These are phyloP conservation scores for Brachyptera risi DNA, from an alignment of 2,888 invertebrate species.

Conservation along the genomic window DNA sequence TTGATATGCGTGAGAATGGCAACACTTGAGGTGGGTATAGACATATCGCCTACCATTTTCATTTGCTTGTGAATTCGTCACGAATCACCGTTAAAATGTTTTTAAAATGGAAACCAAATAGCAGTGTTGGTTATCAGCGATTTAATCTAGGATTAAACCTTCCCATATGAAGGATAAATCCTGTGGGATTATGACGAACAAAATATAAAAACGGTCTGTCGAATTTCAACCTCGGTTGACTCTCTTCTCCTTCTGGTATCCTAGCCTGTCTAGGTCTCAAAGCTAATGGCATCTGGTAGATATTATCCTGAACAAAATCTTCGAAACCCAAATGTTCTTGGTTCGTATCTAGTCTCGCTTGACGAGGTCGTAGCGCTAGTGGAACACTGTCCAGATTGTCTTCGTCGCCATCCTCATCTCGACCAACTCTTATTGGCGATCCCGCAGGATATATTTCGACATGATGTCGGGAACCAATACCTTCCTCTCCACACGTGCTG, in stretches of 20 bases:
- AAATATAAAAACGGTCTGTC: conserved; percentile 87
- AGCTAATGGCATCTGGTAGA: conserved; percentile 55
- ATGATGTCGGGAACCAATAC: conserved; percentile 69
- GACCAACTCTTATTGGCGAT: conserved; percentile 43
- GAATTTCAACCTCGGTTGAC: conserved; percentile 65
- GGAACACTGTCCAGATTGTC: conserved; percentile 19
- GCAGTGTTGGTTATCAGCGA: no score
- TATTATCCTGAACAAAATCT: neutral
- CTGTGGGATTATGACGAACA: conserved; percentile 87
- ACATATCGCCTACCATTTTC: no score
- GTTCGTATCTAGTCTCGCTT: conserved; percentile 27
- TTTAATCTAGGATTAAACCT: conserved; percentile 79
- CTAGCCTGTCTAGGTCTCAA: conserved; percentile 68
- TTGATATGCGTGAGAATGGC: no score
- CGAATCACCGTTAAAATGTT: no score
- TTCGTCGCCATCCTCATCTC: conserved; percentile 32
- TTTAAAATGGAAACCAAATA: no score
- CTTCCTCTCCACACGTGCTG: conserved; percentile 72
- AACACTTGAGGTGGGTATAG: no score
- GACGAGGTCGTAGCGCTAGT: conserved; percentile 21
- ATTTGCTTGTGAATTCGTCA: no score
- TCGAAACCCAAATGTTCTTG: conserved; percentile 6
- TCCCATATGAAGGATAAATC: conserved; percentile 83
- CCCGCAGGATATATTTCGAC: conserved; percentile 77
- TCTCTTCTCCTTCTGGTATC: conserved; percentile 48